phyloP scores from a whole-genome alignment of 1,140 invertebrate species.

The Aphis gossypii region DNA sequence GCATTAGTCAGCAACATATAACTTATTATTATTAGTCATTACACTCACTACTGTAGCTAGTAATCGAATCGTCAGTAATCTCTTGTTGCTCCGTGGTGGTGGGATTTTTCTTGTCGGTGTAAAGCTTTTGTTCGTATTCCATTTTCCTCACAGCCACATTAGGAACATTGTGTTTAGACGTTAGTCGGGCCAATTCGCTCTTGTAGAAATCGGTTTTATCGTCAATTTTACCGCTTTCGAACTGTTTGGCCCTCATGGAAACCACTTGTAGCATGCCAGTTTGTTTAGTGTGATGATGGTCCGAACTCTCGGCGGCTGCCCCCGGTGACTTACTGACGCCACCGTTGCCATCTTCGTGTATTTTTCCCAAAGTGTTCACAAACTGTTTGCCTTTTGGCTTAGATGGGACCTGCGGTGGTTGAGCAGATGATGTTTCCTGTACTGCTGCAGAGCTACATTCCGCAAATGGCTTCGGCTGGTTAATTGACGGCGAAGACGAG shows the following conservation, averaged over 20 bases:
- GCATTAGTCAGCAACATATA: neutral
- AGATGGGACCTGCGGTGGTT: neutral
- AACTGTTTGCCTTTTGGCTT: constrained; percentile 47
- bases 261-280: constrained; percentile 68
- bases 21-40: neutral
- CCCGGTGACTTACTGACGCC: neutral
- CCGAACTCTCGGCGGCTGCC: neutral
- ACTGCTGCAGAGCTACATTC: neutral
- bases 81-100: constrained; percentile 59
- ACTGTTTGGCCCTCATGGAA: constrained; percentile 75
- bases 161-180: constrained; percentile 73
- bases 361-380: constrained; percentile 57
- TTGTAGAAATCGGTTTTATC: constrained; percentile 74
- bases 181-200: constrained; percentile 76
- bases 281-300: neutral
- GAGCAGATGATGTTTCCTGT: neutral
- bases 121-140: constrained; percentile 74
- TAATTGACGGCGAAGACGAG: neutral
- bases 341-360: constrained; percentile 56
- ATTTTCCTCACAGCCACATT: constrained; percentile 77
- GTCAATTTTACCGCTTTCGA: constrained; percentile 72
- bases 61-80: constrained; percentile 71
- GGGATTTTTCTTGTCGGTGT: constrained; percentile 62
- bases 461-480: neutral
- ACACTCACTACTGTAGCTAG: constrained; percentile 70